Evolutionary conservation across 2,888 invertebrate species (phyloP).

Genomic region (Mesodorylaimus sp.): DNA sequence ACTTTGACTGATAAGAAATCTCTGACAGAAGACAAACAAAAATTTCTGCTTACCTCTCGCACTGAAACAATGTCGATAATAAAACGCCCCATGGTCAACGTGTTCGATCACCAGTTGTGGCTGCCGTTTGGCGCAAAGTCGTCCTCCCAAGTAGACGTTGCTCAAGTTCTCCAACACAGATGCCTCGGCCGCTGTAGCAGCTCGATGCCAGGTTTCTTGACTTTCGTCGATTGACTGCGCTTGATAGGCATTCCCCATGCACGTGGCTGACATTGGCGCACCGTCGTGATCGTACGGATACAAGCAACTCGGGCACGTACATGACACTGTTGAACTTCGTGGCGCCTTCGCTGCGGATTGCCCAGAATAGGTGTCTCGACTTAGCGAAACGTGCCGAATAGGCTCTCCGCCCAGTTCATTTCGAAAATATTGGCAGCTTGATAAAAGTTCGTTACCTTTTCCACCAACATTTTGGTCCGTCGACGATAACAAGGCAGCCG

Average conservation of each 20-base stretch:
- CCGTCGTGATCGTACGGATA: constrained; percentile 27
- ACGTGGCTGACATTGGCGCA: constrained; percentile 23
- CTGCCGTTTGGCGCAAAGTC: constrained; percentile 43
- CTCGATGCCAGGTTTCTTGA: constrained; percentile 17
- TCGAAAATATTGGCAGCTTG: constrained; percentile 26
- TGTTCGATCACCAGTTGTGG: constrained; percentile 31
- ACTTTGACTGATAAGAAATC: too few relatives aligned
- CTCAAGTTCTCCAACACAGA: constrained; percentile 27
- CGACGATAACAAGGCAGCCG: background rate
- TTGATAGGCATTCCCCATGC: constrained; percentile 17
- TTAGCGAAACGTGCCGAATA: constrained; percentile 21
- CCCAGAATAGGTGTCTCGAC: constrained; percentile 12
- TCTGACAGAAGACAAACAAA: too few relatives aligned
- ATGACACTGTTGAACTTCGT: constrained; percentile 20
- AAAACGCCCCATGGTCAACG: constrained; percentile 52
- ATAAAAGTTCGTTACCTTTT: constrained; percentile 20
- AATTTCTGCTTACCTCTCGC: constrained; percentile 58
- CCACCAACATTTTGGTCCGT: constrained; percentile 8
- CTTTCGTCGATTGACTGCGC: constrained; percentile 4
- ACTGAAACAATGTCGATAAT: constrained; percentile 72
- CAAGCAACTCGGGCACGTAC: constrained; percentile 24
- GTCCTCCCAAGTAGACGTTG: constrained; percentile 56
- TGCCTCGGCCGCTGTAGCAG: constrained; percentile 18
- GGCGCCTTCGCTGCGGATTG: constrained; percentile 7
- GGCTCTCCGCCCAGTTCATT: constrained; percentile 28